phyloP scores from a whole-genome alignment of 2,888 invertebrate genomes.

The Baccha elongata region DNA sequence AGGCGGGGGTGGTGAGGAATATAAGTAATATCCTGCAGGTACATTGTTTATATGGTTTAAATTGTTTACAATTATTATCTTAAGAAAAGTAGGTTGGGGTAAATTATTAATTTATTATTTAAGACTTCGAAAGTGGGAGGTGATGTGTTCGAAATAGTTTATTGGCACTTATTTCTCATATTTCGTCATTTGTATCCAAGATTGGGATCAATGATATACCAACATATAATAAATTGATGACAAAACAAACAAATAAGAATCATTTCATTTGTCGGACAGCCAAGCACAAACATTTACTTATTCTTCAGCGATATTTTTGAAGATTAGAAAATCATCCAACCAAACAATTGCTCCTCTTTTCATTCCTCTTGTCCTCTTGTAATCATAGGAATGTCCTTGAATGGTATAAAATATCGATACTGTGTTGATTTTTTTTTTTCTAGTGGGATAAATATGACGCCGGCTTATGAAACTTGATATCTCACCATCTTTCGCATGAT shows the following conservation, averaged over 20 bases:
- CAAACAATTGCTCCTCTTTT: constrained; percentile 25
- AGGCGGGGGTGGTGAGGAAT: neutral
- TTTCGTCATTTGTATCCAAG: constrained; percentile 3
- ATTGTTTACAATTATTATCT: constrained; percentile 50
- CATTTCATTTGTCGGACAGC: constrained; percentile 9
- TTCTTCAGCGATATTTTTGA: constrained; percentile 41
- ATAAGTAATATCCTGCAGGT: neutral
- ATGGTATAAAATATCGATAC: constrained; percentile 36
- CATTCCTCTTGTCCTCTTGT: neutral
- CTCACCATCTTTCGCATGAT: constrained; percentile 15
- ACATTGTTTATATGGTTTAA: constrained; percentile 48
- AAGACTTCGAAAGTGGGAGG: neutral
- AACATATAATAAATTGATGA: constrained; percentile 35
- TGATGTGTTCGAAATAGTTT: constrained; percentile 5
- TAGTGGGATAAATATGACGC: constrained; percentile 4
- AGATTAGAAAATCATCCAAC: constrained; percentile 42
- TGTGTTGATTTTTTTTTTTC: constrained; percentile 1
- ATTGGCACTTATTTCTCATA: constrained; percentile 12
- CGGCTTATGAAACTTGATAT: constrained; percentile 17
- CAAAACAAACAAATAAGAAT: constrained; percentile 44
- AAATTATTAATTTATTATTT: too few relatives aligned
- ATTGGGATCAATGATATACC: constrained; percentile 39
- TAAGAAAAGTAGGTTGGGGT: constrained; percentile 48
- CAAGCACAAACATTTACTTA: constrained; percentile 12
- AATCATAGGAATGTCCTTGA: constrained; percentile 29